Evolutionary conservation across 2,797 vertebrate genomes (phyloP), one percentile per base, ranked within the genome.

Genomic region (Echiichthys vipera): DNA sequence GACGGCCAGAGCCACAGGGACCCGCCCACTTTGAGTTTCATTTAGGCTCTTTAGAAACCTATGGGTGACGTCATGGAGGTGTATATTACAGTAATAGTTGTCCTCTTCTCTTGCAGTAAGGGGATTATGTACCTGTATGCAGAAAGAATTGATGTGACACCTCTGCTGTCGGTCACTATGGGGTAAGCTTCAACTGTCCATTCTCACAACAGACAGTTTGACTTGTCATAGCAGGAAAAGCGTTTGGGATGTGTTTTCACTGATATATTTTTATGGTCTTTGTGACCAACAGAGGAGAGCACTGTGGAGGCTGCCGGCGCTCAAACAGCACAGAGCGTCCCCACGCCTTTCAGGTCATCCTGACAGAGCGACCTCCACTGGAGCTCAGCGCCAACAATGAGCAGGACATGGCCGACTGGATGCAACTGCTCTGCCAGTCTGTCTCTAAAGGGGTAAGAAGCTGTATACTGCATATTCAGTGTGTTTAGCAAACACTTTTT

Each of bases 361-460:
- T 99, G 65, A 95, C 95, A 0, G 96, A 97, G 78, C 95, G 95
- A 32, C 95, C 96, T 22, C 95, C 97, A 18, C 92, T 99, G 91
- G 96, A 98, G 93, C 96, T 99, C 65, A 96, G 97, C 0, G 97
- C 98, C 0, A 93, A 95, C 9, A 96, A 96, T 0, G 97, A 99
- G 91, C 94, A 95, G 34, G 97, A 98, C 67, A 99, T 99, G 98
- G 97, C 97, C 0, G 96, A 97, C 39, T 99, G 98, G 98, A 99
- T 99, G 96, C 96, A 96, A 92, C 93, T 96, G 77, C 95, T 99
- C 64, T 99, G 98, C 92, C 98, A 99, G 91, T 97, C 97, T 0
- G 98, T 98, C 79, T 99, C 98, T 66, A 98, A 98, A 89, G 98
- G 98, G 95, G 98, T 99, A 81, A 96, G 94, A 11, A 50, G 29